Evolutionary conservation across 1,140 invertebrate genomes (phyloP).

Genomic region (Lepidotrigona ventralis): DNA sequence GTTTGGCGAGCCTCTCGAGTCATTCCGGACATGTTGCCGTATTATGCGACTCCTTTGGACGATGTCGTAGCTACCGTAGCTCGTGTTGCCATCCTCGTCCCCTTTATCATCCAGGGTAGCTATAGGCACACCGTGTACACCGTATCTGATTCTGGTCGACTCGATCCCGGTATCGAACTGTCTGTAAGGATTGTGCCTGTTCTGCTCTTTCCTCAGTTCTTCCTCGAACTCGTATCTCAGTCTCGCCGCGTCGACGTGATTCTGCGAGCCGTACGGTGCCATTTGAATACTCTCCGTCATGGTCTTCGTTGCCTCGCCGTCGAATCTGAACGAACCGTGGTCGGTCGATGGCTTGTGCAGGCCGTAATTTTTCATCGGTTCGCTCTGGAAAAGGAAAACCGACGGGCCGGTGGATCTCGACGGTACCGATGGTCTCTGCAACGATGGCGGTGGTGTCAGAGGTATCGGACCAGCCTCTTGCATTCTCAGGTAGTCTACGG

Average conservation of each 20-base stretch:
- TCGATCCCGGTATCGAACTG: conserved; percentile 43
- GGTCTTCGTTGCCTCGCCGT: conserved; percentile 40
- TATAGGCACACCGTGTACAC: conserved; percentile 60
- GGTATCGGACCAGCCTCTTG: conserved; percentile 70
- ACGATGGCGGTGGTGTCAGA: conserved; percentile 71
- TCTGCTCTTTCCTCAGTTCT: conserved; percentile 45
- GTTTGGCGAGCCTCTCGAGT: conserved; percentile 48
- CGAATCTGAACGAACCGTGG: conserved; percentile 57
- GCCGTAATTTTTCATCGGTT: conserved; percentile 57
- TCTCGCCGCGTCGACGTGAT: conserved; percentile 56
- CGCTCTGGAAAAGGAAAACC: conserved; percentile 68
- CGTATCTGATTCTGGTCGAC: conserved; percentile 61
- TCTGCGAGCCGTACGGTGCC: conserved; percentile 57
- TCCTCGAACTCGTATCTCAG: conserved; percentile 62
- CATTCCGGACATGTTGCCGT: conserved; percentile 61
- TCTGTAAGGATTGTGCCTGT: conserved; percentile 45
- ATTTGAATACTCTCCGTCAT: conserved; percentile 69
- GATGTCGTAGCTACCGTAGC: conserved; percentile 70
- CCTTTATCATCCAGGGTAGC: conserved; percentile 31
- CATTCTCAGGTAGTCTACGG: conserved; percentile 70
- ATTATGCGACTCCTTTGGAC: conserved; percentile 56
- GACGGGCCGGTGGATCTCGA: conserved; percentile 56
- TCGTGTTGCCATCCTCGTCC: conserved; percentile 45
- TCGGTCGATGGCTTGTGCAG: conserved; percentile 55
- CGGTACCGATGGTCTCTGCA: conserved; percentile 56